phyloP scores from a whole-genome alignment of 2,113 vertebrate species.

The Scortum barcoo region DNA sequence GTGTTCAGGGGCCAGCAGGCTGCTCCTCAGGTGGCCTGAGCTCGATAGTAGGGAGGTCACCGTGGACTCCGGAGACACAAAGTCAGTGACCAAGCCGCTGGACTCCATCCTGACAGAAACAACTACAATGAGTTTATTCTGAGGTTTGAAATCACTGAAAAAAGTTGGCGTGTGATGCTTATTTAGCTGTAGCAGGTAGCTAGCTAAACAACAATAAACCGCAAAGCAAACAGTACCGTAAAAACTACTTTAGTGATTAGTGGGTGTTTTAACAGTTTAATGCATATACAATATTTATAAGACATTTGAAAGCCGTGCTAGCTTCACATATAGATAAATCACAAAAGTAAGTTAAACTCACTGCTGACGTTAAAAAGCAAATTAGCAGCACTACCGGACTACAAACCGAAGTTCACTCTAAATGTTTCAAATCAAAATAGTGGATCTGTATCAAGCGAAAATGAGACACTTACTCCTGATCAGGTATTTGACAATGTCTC shows the following conservation, averaged over 20 bases:
- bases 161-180: background rate
- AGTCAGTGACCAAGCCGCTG: background rate
- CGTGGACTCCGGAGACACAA: conserved; percentile 85
- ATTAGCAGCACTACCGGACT: background rate
- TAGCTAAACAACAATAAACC: background rate
- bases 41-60: conserved; percentile 87
- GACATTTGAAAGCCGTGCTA: no score
- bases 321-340: background rate
- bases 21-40: conserved; percentile 77
- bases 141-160: background rate
- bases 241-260: background rate
- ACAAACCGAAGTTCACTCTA: background rate
- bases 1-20: conserved; percentile 42
- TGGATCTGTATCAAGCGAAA: no score
- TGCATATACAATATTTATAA: background rate
- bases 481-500: background rate
- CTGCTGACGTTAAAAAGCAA: background rate
- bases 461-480: background rate
- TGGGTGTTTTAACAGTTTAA: background rate
- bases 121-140: background rate
- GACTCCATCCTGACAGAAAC: conserved; percentile 59
- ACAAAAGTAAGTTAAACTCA: background rate
- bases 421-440: background rate
- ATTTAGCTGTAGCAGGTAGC: background rate
- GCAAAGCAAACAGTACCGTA: background rate